Conservation (phyloP, 2,797 vertebrate genomes). For the Pteropus rufus region DNA sequence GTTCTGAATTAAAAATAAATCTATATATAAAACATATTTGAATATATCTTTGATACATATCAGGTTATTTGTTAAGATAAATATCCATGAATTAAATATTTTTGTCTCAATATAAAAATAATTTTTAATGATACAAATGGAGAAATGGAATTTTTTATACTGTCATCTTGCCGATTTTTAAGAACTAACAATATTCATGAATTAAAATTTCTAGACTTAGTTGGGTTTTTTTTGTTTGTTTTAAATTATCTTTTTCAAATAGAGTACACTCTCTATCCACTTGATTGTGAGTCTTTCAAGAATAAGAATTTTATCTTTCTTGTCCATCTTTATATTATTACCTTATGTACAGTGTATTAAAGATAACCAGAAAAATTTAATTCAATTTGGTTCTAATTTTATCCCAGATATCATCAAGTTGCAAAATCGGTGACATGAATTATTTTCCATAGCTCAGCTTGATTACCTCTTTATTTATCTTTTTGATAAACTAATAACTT, state of each 20-base stretch:
- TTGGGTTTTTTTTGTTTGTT: background rate
- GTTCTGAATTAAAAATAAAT: background rate
- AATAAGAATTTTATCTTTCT: background rate
- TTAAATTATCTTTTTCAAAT: background rate
- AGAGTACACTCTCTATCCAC: background rate
- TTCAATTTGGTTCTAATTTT: slow-evolving; percentile 61
- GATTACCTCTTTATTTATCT: slow-evolving; percentile 33
- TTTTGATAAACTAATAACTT: slow-evolving; percentile 50
- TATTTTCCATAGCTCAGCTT: slow-evolving; percentile 32
- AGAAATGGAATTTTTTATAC: background rate
- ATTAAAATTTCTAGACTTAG: background rate
- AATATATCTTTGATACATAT: background rate
- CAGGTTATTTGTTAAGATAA: background rate
- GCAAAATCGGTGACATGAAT: slow-evolving; percentile 46
- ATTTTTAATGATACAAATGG: background rate
- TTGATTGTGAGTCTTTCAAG: background rate
- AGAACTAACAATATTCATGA: background rate
- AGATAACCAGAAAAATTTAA: slow-evolving; percentile 36
- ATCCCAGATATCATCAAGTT: slow-evolving; percentile 32
- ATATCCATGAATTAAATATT: background rate
- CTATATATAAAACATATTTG: background rate
- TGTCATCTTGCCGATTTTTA: background rate
- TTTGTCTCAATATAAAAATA: background rate
- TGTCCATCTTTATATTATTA: background rate
- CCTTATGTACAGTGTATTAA: background rate